phyloP scores from a whole-genome alignment of 2,113 vertebrate species.

The Cisticola juncidis region DNA sequence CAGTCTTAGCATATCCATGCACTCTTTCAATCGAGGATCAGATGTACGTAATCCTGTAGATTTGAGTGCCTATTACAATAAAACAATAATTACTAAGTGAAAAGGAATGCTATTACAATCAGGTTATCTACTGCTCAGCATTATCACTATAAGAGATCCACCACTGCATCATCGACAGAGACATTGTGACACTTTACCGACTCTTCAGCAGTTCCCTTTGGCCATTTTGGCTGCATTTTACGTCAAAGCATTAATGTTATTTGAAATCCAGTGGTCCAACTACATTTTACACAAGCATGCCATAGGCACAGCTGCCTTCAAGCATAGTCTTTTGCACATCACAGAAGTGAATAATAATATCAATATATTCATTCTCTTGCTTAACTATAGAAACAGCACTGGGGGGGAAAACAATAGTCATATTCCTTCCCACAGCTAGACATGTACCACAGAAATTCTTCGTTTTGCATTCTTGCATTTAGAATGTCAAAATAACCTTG shows the following conservation, averaged over 20 bases:
- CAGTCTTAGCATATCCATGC: conserved; percentile 98
- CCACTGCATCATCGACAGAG: not conserved
- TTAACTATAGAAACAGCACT: not conserved
- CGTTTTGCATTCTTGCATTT: not conserved
- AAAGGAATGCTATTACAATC: not conserved
- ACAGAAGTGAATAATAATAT: not conserved
- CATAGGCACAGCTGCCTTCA: not conserved
- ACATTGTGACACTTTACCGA: not conserved
- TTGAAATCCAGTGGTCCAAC: not conserved
- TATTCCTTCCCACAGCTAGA: not conserved
- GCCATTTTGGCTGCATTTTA: not conserved
- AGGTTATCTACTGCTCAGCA: not conserved
- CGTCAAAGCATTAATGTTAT: not conserved
- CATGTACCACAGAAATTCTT: not conserved
- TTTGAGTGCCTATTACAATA: conserved; percentile 86
- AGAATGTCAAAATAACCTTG: not conserved
- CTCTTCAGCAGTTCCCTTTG: not conserved
- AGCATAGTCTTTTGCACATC: not conserved
- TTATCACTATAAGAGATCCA: not conserved
- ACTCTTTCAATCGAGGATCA: conserved; percentile 96
- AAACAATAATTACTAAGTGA: conserved; percentile 1
- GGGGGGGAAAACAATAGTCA: rapidly evolving
- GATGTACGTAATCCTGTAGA: conserved; percentile 94
- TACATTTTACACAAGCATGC: not conserved
- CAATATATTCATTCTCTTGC: not conserved